Conservation (phyloP, 2,113 vertebrate genomes). For the Orycteropus afer region DNA sequence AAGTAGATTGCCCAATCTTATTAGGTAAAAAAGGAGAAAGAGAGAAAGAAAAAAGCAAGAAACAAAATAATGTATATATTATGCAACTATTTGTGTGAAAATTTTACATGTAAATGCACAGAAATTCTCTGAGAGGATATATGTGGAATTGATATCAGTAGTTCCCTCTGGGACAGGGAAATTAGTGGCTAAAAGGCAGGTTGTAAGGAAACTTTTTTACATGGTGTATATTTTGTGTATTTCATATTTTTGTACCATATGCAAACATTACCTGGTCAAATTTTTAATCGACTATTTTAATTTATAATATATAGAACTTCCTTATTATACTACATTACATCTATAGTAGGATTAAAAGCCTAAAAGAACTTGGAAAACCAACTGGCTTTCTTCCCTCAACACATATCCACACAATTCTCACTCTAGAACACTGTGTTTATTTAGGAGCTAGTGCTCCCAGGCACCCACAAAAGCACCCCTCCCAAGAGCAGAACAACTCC, state of each 20-base stretch:
- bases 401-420: neutral
- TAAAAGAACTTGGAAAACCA: conserved; percentile 1
- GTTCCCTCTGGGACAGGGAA: neutral
- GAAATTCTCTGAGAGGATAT: neutral
- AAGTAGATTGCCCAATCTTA: too few species aligned
- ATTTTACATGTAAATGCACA: neutral
- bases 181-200: neutral
- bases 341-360: conserved; percentile 1
- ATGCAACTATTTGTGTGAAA: neutral
- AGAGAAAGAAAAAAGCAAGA: conserved; percentile 16
- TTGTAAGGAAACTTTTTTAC: neutral
- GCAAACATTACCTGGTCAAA: neutral
- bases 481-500: neutral
- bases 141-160: neutral
- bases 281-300: neutral
- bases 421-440: neutral
- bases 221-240: neutral
- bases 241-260: neutral
- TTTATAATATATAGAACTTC: neutral
- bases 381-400: neutral
- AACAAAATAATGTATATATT: neutral
- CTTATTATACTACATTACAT: neutral
- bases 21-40: neutral
- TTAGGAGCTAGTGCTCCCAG: neutral
- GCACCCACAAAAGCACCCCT: neutral